phyloP scores from a whole-genome alignment of 2,113 vertebrate species.

The Euleptes europaea region DNA sequence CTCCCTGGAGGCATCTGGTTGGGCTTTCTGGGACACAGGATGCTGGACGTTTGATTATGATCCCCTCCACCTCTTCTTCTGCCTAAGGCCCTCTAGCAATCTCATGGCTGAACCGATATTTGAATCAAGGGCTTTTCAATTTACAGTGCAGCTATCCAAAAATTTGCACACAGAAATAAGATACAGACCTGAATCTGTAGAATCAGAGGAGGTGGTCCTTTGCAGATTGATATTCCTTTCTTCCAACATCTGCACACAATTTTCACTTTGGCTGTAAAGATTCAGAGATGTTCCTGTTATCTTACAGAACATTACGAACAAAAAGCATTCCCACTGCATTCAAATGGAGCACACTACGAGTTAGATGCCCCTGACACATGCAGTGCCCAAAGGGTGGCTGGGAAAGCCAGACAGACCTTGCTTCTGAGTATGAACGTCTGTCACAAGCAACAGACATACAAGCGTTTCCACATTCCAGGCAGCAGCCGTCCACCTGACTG shows the following conservation, averaged over 20 bases:
- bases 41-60: too few species aligned
- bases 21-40: too few species aligned
- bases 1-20: too few species aligned
- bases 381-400: neutral
- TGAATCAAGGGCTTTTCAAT: neutral
- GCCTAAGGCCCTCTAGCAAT: neutral
- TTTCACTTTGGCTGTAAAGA: constrained; percentile 58
- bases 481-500: neutral
- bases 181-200: constrained; percentile 74
- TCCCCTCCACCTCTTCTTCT: too few species aligned
- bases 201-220: constrained; percentile 70
- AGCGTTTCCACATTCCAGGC: neutral
- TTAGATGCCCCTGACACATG: neutral
- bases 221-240: constrained; percentile 49
- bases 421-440: neutral
- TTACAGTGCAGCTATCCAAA: neutral
- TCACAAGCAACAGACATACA: neutral
- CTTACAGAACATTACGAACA: fast-evolving
- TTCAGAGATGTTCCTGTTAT: neutral
- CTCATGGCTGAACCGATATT: neutral
- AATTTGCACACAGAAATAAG: fast-evolving
- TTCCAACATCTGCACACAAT: constrained; percentile 10
- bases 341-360: neutral
- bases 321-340: fast-evolving
- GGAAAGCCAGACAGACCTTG: neutral